Percentiles rank a stretch among this genome's conserved stretches.
Conservation (phyloP, 1,140 invertebrate genomes). For the Drosophila seguyi region DNA sequence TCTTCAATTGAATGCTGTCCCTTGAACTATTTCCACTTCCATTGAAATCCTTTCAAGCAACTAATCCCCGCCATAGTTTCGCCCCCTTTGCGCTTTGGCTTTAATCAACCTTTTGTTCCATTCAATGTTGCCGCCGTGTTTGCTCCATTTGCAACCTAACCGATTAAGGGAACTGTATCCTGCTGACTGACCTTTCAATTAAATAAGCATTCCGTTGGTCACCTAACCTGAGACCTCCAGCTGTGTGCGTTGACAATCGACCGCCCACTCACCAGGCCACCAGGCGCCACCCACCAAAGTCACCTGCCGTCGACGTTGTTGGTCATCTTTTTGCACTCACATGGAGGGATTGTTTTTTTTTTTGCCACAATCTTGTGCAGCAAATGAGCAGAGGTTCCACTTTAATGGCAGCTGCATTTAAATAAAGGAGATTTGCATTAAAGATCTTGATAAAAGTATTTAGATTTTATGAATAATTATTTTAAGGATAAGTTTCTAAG, state of each 20-base stretch:
- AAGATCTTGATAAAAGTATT: background rate
- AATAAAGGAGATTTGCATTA: background rate
- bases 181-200: slow-evolving; percentile 41
- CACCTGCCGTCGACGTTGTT: slow-evolving; percentile 34
- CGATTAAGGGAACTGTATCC: slow-evolving; percentile 32
- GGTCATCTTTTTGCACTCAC: slow-evolving; percentile 40
- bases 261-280: background rate
- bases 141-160: slow-evolving; percentile 3
- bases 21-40: slow-evolving; percentile 3
- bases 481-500: background rate
- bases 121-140: slow-evolving; percentile 9
- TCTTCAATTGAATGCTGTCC: slow-evolving; percentile 4
- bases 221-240: slow-evolving; percentile 25
- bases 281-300: slow-evolving; percentile 11
- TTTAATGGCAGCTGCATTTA: slow-evolving; percentile 1
- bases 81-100: background rate
- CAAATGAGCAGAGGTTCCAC: background rate
- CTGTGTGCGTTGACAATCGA: slow-evolving; percentile 16
- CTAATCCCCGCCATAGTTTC: slow-evolving; percentile 6
- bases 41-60: slow-evolving; percentile 19
- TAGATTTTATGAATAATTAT: background rate
- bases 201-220: slow-evolving; percentile 45
- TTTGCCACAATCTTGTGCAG: slow-evolving; percentile 27
- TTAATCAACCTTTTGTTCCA: slow-evolving; percentile 44
- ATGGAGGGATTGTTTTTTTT: slow-evolving; percentile 11